A percentile compares a stretch with the other conserved stretches of the same genome.
Evolutionary conservation across 2,113 vertebrate species (phyloP).

Genomic region (Gasterosteus nipponicus): DNA sequence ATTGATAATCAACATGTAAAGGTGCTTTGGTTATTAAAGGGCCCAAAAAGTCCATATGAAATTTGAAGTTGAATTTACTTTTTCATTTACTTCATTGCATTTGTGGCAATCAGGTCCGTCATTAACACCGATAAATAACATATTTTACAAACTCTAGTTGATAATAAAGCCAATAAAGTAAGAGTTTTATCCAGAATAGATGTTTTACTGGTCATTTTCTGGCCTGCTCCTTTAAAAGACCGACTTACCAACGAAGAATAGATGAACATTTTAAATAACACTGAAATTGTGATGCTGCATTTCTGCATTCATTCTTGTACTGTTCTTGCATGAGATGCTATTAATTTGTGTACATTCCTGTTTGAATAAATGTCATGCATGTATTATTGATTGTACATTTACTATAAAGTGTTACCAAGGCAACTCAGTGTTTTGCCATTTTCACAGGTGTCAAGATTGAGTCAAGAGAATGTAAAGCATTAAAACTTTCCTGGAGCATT

Average conservation of each 20-base stretch:
- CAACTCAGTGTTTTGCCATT: conserved; percentile 5
- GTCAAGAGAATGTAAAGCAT: conserved; percentile 43
- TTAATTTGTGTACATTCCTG: neutral
- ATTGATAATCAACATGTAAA: too few relatives aligned
- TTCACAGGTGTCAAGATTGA: conserved; percentile 45
- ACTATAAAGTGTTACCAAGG: neutral
- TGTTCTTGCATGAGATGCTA: neutral
- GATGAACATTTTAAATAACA: neutral
- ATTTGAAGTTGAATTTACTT: neutral
- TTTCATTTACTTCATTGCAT: neutral
- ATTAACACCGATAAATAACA: too few relatives aligned
- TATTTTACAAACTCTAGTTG: too few relatives aligned
- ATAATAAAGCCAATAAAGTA: too few relatives aligned
- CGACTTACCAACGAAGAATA: neutral
- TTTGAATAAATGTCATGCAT: neutral
- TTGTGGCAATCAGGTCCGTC: neutral
- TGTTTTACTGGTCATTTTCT: too few relatives aligned
- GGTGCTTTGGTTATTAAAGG: too few relatives aligned
- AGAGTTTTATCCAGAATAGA: too few relatives aligned
- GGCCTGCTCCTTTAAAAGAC: neutral
- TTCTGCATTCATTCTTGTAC: neutral
- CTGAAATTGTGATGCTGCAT: neutral
- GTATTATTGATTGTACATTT: neutral
- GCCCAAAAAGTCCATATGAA: neutral
- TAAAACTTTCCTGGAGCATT: conserved; percentile 28